phyloP scores from a whole-genome alignment of 1,140 invertebrate genomes.

The Drosophila nannoptera region DNA sequence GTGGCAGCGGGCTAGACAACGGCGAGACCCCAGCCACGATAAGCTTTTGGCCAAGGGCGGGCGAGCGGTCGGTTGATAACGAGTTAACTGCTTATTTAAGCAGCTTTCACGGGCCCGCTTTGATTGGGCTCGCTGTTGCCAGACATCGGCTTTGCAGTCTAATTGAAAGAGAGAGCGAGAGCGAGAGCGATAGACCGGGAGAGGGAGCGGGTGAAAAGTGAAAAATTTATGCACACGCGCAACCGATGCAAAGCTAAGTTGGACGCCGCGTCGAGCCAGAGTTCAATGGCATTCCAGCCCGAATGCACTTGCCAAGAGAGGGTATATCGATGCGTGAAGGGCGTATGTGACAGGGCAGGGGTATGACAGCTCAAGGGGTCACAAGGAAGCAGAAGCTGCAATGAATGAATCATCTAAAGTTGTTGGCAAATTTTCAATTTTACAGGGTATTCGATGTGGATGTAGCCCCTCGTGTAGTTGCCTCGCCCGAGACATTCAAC shows the following conservation, averaged over 20 bases:
- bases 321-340: background rate
- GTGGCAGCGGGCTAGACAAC: too few relatives aligned
- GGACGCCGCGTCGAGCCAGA: conserved; percentile 5
- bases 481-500: too few relatives aligned
- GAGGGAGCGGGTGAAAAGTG: background rate
- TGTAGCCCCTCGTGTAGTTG: too few relatives aligned
- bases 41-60: too few relatives aligned
- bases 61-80: conserved; percentile 15
- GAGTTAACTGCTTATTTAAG: background rate
- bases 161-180: conserved; percentile 1
- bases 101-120: conserved; percentile 28
- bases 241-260: conserved; percentile 40
- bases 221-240: conserved; percentile 37
- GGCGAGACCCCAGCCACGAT: too few relatives aligned
- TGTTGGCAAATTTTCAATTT: too few relatives aligned
- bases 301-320: conserved; percentile 28
- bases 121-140: conserved; percentile 21
- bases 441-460: background rate
- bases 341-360: background rate
- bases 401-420: background rate
- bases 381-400: background rate
- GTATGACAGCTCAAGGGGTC: too few relatives aligned
- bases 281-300: conserved; percentile 47
- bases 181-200: background rate
- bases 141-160: conserved; percentile 29